Evolutionary conservation across 1,140 invertebrate species (phyloP).

Genomic region (Drosophila malerkotliana): DNA sequence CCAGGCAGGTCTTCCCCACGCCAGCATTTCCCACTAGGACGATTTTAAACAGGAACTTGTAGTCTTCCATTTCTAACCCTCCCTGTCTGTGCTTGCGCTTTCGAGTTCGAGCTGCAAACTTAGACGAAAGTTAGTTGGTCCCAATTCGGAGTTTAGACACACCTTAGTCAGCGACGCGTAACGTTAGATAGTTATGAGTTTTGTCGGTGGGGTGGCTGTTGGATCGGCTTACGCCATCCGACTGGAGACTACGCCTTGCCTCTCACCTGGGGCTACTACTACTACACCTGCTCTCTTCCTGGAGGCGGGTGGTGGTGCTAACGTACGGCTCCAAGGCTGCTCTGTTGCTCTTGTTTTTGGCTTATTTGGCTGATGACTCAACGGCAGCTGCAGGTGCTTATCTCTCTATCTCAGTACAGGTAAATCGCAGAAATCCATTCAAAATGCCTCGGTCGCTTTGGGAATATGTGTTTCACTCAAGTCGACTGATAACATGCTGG

Average conservation of each 20-base stretch:
- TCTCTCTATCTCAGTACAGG: conserved; percentile 3
- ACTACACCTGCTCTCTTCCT: conserved; percentile 34
- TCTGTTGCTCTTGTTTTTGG: conserved; percentile 22
- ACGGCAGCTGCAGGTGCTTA: conserved; percentile 47
- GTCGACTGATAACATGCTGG: conserved; percentile 40
- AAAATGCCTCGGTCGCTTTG: neutral
- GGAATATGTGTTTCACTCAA: neutral
- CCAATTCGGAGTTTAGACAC: conserved; percentile 54
- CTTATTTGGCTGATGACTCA: conserved; percentile 68
- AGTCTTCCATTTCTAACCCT: conserved; percentile 93
- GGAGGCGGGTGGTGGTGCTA: conserved; percentile 18
- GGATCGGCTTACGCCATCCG: conserved; percentile 56
- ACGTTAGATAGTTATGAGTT: conserved; percentile 23
- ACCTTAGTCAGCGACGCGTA: conserved; percentile 76
- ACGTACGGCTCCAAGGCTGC: conserved; percentile 40
- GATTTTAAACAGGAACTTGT: conserved; percentile 99
- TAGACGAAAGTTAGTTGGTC: conserved; percentile 37
- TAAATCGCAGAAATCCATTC: conserved; percentile 28
- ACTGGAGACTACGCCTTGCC: conserved; percentile 42
- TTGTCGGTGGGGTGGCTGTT: conserved; percentile 37
- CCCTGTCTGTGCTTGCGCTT: conserved; percentile 7
- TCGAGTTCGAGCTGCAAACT: conserved; percentile 23
- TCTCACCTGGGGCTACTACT: conserved; percentile 56
- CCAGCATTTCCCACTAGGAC: conserved; percentile 97
- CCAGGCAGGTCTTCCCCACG: conserved; percentile 97